Evolutionary conservation across 2,797 vertebrate genomes (phyloP).

Genomic region (Okamejei kenojei): DNA sequence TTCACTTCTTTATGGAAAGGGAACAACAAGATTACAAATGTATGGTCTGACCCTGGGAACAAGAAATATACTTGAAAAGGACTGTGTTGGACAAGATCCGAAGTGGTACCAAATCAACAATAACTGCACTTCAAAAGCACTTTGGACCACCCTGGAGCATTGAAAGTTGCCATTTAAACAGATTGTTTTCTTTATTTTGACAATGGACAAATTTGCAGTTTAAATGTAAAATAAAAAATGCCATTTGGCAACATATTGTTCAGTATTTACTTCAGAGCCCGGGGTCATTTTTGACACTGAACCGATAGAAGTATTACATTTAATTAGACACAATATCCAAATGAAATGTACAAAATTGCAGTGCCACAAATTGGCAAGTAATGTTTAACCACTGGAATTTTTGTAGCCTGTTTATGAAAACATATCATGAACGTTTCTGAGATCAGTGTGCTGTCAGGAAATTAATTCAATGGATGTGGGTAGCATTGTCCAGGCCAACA

Average conservation of each 20-base stretch:
- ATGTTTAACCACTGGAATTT: too few relatives aligned
- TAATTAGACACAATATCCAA: background rate
- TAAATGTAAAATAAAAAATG: background rate
- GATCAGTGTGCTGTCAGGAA: too few relatives aligned
- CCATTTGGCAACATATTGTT: too few relatives aligned
- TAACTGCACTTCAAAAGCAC: background rate
- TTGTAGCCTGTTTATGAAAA: too few relatives aligned
- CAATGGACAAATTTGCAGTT: background rate
- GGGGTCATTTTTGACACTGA: background rate
- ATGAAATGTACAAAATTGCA: background rate
- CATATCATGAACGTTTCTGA: background rate
- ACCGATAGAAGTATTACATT: background rate
- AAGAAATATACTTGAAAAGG: background rate
- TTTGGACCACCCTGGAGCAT: background rate
- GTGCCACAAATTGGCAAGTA: background rate
- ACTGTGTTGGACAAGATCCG: background rate
- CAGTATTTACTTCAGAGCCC: too few relatives aligned
- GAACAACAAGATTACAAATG: too few relatives aligned
- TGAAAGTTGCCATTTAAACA: background rate
- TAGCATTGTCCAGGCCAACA: too few relatives aligned
- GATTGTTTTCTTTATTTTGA: background rate
- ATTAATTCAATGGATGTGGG: too few relatives aligned
- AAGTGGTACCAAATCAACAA: too few relatives aligned
- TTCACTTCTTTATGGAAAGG: background rate
- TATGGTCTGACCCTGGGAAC: background rate